These are phyloP conservation scores for Choreutis nemorana DNA, from an alignment of 2,888 invertebrate species.

Conservation along the genomic window DNA sequence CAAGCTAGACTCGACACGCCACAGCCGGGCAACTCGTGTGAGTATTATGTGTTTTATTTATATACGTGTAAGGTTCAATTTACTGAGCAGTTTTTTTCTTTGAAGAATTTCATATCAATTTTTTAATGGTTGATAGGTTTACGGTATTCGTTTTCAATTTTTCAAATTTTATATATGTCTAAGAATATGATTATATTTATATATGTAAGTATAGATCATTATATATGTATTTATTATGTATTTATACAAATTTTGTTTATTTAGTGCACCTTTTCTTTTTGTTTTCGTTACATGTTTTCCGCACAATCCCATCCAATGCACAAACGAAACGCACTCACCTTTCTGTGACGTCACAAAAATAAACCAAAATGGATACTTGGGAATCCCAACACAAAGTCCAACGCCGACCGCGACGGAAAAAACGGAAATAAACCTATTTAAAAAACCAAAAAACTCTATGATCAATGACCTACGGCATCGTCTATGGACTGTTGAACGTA, in stretches of 20 bases:
- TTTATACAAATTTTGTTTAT: slow-evolving; percentile 44
- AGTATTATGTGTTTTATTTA: too few relatives aligned
- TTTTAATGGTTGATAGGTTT: too few relatives aligned
- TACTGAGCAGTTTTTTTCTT: too few relatives aligned
- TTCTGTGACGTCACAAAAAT: slow-evolving; percentile 31
- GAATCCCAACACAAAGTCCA: slow-evolving; percentile 60
- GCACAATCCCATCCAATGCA: slow-evolving; percentile 60
- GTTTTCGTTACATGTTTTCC: slow-evolving; percentile 64
- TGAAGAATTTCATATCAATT: too few relatives aligned
- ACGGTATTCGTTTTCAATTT: too few relatives aligned
- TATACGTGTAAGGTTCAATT: too few relatives aligned
- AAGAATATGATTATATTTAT: too few relatives aligned
- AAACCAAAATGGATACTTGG: slow-evolving; percentile 46
- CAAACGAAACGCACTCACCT: slow-evolving; percentile 27
- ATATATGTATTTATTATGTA: too few relatives aligned
- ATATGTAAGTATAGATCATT: too few relatives aligned
- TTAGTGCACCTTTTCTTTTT: slow-evolving; percentile 65
- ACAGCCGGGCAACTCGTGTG: slow-evolving; percentile 75
- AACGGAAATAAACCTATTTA: slow-evolving; percentile 49
- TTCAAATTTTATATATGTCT: too few relatives aligned
- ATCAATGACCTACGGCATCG: too few relatives aligned
- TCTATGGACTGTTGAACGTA: slow-evolving; percentile 35
- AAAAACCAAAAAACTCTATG: slow-evolving; percentile 3
- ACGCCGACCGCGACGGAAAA: slow-evolving; percentile 64
- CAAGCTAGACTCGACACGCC: slow-evolving; percentile 81